Conservation (phyloP, 2,888 invertebrate species). For the Chymomyza amoena region DNA sequence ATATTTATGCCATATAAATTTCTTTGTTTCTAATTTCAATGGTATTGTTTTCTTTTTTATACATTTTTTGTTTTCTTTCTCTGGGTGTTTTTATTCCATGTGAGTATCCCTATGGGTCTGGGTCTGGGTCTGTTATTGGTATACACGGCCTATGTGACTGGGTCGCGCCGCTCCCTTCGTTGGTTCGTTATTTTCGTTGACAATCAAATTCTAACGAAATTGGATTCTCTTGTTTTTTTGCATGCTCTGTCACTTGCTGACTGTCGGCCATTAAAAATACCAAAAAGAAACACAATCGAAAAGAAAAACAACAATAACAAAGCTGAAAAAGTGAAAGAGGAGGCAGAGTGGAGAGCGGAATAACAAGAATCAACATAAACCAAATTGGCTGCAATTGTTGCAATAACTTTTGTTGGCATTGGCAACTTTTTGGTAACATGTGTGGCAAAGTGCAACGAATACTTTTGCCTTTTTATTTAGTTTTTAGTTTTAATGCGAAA, state of each 20-base stretch:
- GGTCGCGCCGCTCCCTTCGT: slow-evolving; percentile 9
- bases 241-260: slow-evolving; percentile 33
- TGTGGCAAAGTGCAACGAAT: slow-evolving; percentile 45
- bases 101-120: background rate
- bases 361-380: slow-evolving; percentile 15
- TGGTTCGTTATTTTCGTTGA: slow-evolving; percentile 59
- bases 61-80: background rate
- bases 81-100: slow-evolving; percentile 21
- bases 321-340: background rate
- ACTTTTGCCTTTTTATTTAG: slow-evolving; percentile 15
- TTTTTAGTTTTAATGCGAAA: slow-evolving; percentile 55
- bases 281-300: slow-evolving; percentile 6
- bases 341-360: slow-evolving; percentile 11
- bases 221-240: slow-evolving; percentile 60
- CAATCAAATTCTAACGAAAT: slow-evolving; percentile 68
- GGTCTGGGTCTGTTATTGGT: slow-evolving; percentile 3
- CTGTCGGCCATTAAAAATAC: slow-evolving; percentile 25
- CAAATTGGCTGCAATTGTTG: slow-evolving; percentile 56
- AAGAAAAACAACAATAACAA: slow-evolving; percentile 28
- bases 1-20: slow-evolving; percentile 46
- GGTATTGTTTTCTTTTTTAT: slow-evolving; percentile 21
- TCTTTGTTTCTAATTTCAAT: slow-evolving; percentile 59
- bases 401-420: slow-evolving; percentile 30
- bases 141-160: background rate
- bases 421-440: slow-evolving; percentile 44